Evolutionary conservation across 2,888 invertebrate genomes (phyloP).

Genomic region (Danaus chrysippus): DNA sequence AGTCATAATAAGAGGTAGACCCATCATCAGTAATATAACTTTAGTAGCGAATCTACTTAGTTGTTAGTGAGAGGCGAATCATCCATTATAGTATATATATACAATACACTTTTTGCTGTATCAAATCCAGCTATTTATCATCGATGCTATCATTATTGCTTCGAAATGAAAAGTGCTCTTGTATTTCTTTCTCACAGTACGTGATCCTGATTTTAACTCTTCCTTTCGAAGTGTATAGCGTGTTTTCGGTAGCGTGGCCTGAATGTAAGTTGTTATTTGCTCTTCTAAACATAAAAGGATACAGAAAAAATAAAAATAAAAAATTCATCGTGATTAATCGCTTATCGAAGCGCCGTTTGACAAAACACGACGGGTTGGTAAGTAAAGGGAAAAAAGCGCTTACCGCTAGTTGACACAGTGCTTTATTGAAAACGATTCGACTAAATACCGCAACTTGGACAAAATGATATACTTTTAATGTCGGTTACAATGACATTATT

Average conservation of each 20-base stretch:
- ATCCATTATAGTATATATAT: constrained; percentile 52
- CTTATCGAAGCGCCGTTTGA: constrained; percentile 54
- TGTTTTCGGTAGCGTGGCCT: background rate
- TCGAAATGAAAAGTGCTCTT: constrained; percentile 60
- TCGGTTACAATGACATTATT: background rate
- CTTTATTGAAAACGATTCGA: constrained; percentile 70
- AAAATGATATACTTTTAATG: constrained; percentile 31
- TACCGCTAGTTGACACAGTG: constrained; percentile 76
- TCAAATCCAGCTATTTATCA: constrained; percentile 47
- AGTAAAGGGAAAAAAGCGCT: constrained; percentile 59
- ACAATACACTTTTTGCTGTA: constrained; percentile 50
- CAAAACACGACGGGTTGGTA: constrained; percentile 49
- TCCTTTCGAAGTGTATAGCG: constrained; percentile 48
- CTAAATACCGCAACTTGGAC: constrained; percentile 55
- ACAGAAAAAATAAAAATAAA: constrained; percentile 28
- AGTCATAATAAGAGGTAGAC: constrained; percentile 44
- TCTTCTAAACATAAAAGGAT: background rate
- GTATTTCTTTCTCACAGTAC: constrained; percentile 38
- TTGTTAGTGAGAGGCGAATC: constrained; percentile 50
- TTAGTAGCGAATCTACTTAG: constrained; percentile 46
- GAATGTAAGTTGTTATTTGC: constrained; percentile 1
- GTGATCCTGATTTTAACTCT: constrained; percentile 48
- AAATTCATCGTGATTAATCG: constrained; percentile 44
- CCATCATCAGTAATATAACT: constrained; percentile 36
- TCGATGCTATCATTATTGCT: constrained; percentile 51